Evolutionary conservation across 2,797 vertebrate species (phyloP), one percentile per base, ranked within the genome.

Genomic region (Pipistrellus pipistrellus): DNA sequence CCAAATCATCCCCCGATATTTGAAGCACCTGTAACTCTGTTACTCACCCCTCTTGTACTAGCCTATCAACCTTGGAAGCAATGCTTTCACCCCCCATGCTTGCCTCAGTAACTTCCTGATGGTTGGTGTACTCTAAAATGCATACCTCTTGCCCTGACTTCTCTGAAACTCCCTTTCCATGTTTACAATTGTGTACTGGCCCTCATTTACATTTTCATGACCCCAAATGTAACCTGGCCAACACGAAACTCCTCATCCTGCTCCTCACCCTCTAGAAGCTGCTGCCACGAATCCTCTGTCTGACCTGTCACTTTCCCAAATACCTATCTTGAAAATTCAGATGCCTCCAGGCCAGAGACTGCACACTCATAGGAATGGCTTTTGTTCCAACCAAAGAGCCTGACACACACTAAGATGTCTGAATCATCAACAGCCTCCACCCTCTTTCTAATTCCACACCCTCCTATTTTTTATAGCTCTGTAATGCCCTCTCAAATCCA

Each of bases 351-450:
- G 72, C 25, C 6, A 64, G 23, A 80, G 17, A 64, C 35, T 11
- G 12, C 21, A 4, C n/a, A 81, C 73, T 55, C 38, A 21, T 25
- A 62, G 9, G 12, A 41, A 80, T 62, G 41, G 23, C 35, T 64
- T 82, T 87, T 93, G 38, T 81, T 66, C 25, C 48, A 64, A 73
- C n/a, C 32, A 44, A 23, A 87, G 55, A 96, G 21, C 21, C 14
- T 73, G 48, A 87, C 2, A 3, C 20, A 1, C 62, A 46, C 64
- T 6, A 14, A 23, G 15, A 59, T 55, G 95, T 92, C 84, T 21
- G 9, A 82, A 75, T 91, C 27, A 81, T 11, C n/a, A 0, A 46
- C 68, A 62, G 59, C 57, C 35, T 92, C 69, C 21, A 38, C 57
- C 23, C 6, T 89, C 35, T 72, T 91, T 64, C 44, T 71, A 23